phyloP scores from a whole-genome alignment of 2,797 vertebrate genomes.

The Corythornis leucogaster region DNA sequence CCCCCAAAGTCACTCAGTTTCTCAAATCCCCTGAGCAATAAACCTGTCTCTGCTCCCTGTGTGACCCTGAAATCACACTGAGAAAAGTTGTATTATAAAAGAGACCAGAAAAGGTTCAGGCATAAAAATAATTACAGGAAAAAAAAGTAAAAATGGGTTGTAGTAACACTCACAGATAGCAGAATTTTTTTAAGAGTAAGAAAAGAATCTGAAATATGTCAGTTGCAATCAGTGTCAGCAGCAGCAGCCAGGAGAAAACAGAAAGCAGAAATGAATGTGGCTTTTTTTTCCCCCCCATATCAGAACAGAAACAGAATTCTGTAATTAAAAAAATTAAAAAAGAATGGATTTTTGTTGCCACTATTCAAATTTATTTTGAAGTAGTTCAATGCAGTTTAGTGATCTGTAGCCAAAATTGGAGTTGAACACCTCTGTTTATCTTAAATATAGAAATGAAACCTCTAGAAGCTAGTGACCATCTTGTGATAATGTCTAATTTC shows the following conservation, averaged over 20 bases:
- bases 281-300: neutral
- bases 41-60: neutral
- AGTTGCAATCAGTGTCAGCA: neutral
- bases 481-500: slow-evolving; percentile 4
- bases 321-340: neutral
- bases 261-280: neutral
- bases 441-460: slow-evolving; percentile 23
- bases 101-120: neutral
- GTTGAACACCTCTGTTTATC: neutral
- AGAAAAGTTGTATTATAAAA: neutral
- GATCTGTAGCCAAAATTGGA: neutral
- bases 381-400: neutral
- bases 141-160: neutral
- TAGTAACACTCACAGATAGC: neutral
- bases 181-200: neutral
- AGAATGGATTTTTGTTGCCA: neutral
- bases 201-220: neutral
- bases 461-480: neutral
- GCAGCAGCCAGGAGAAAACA: neutral
- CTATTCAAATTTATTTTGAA: neutral
- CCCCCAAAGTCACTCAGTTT: neutral
- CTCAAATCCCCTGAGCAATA: neutral
- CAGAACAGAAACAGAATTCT: neutral
- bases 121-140: neutral
- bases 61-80: neutral